Base-by-base conservation (phyloP, 2,888 invertebrate genomes). In the Oligia latruncula region DNA sequence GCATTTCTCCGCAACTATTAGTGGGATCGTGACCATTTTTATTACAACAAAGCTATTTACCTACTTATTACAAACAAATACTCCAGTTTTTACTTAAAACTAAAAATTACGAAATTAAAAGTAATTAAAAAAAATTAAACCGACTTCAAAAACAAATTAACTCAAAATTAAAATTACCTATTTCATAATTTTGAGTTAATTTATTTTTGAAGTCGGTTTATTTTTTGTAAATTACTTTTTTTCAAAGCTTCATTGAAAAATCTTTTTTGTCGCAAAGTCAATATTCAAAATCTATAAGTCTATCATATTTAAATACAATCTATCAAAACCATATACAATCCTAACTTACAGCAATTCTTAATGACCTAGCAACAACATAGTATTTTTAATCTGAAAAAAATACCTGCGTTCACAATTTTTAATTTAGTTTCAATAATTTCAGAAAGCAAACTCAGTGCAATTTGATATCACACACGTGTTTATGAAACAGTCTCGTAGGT, bases 391-490 rank as follows among this genome's bases (percentile, higher is more conserved):
- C 20, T 4, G 8, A 65, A 9, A 65, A 40, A 65, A 65, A 65
- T 40, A 65, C 65, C 23, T 65, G 65, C 23, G 23, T 13, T 13
- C 11, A 13, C 65, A 65, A 65, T 40, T 65, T 65, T 13, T n/a
- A 81, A 35, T 64, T 74, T 80, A 13, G 62, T 68, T 62, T 60
- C 29, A 85, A 40, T 74, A 13, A 67, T 60, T 52, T 76, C 13
- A n/a, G n/a, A 71, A 62, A 4, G 49, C 29, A 23, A 4, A 72
- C 0, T 85, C 35, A 72, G 65, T 68, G 62, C 0, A 82, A 77
- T 82, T 43, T 13, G 78, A 85, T 74, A 73, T 2, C 4, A 0
- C 40, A 65, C 76, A 78, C 74, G 85, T 74, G 75, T 75, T 62
- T 60, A 13, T 20, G 20, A 62, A 66, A 71, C 15, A 11, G 35